Evolutionary conservation across 2,113 vertebrate genomes (phyloP).

Genomic region (Tragelaphus scriptus): DNA sequence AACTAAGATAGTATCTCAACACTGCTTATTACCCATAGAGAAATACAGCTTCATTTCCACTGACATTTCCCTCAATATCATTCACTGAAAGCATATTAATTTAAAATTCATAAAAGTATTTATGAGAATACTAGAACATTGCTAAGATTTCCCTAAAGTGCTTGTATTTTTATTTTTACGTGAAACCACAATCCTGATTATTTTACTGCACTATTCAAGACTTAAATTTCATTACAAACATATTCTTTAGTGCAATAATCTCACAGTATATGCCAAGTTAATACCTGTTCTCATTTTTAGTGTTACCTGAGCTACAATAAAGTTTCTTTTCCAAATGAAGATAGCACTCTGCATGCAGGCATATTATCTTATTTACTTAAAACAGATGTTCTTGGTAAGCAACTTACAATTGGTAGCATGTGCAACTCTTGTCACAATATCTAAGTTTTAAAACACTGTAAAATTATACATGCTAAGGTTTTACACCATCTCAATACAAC

Average conservation of each 20-base stretch:
- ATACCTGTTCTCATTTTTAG: conserved; percentile 16
- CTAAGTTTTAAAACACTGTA: conserved; percentile 21
- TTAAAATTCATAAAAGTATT: conserved; percentile 53
- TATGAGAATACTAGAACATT: conserved; percentile 42
- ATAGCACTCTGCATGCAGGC: neutral
- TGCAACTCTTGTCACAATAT: neutral
- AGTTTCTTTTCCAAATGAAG: neutral
- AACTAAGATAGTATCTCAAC: conserved; percentile 1
- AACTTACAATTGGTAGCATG: neutral
- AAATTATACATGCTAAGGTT: neutral
- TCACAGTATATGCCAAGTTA: conserved; percentile 5
- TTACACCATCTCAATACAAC: conserved; percentile 15
- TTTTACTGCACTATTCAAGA: conserved; percentile 26
- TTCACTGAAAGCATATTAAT: conserved; percentile 39
- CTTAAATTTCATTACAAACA: conserved; percentile 51
- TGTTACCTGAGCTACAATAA: conserved; percentile 6
- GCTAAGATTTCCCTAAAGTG: conserved; percentile 38
- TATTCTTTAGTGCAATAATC: conserved; percentile 27
- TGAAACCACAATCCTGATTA: conserved; percentile 29
- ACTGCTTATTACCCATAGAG: neutral
- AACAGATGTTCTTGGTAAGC: neutral
- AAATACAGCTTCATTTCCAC: conserved; percentile 28
- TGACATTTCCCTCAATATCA: neutral
- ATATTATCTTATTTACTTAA: neutral
- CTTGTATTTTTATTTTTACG: conserved; percentile 36